Conservation (phyloP, 1,140 invertebrate genomes). For the Thaumetopoea pityocampa region DNA sequence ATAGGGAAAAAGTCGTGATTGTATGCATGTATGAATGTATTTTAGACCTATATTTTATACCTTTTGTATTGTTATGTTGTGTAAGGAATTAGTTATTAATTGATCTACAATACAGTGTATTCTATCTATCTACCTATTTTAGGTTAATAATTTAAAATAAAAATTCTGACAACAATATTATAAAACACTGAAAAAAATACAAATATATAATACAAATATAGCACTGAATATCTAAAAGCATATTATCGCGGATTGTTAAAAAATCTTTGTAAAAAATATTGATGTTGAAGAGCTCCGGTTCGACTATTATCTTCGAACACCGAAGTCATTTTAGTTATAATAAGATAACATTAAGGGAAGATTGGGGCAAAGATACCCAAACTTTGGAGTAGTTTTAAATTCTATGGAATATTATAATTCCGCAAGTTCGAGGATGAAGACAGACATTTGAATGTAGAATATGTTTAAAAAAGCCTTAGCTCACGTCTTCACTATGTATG, state of each 20-base stretch:
- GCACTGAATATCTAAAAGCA: constrained; percentile 61
- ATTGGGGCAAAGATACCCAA: constrained; percentile 39
- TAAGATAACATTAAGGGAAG: constrained; percentile 74
- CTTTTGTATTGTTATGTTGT: too few species aligned
- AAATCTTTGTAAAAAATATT: constrained; percentile 62
- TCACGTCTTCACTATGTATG: too few species aligned
- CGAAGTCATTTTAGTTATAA: constrained; percentile 75
- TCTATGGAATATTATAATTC: background rate
- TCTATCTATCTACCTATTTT: too few species aligned
- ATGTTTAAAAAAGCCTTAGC: too few species aligned
- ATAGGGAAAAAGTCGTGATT: too few species aligned
- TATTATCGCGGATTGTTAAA: constrained; percentile 50
- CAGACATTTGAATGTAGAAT: background rate
- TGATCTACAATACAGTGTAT: too few species aligned
- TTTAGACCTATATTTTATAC: too few species aligned
- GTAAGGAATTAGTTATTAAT: too few species aligned
- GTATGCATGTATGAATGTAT: too few species aligned
- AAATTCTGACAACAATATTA: background rate
- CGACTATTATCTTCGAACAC: constrained; percentile 72
- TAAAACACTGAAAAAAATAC: background rate
- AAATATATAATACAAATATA: constrained; percentile 35
- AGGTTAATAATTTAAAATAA: too few species aligned
- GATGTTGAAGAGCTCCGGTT: constrained; percentile 49
- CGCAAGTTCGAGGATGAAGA: too few species aligned
- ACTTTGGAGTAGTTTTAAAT: constrained; percentile 18